A percentile compares a stretch with the other conserved stretches of the same genome.
These are phyloP conservation scores for Aspidapion aeneum DNA, from an alignment of 2,888 invertebrate species.

Conservation along the genomic window DNA sequence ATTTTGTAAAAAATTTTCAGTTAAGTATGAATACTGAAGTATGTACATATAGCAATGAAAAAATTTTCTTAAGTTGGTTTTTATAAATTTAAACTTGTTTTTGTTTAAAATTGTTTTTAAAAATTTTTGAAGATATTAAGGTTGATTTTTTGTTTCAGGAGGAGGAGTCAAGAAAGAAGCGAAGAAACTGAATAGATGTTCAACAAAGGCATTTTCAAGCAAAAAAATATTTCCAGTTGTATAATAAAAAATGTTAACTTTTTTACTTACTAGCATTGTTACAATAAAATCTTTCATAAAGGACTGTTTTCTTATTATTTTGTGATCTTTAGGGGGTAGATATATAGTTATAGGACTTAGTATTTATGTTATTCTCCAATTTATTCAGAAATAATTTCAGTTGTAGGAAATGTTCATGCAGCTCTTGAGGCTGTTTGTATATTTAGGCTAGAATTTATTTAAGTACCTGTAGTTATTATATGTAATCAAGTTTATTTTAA, in stretches of 20 bases:
- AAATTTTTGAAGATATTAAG: not conserved
- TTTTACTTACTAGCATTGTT: not conserved
- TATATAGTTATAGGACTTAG: too few relatives aligned
- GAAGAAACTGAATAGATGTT: constrained; percentile 35
- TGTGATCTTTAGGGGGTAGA: not conserved
- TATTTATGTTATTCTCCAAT: too few relatives aligned
- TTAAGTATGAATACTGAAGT: not conserved
- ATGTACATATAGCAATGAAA: too few relatives aligned
- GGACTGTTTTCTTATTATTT: constrained; percentile 8
- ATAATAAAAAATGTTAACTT: not conserved
- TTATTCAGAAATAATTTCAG: too few relatives aligned
- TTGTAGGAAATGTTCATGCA: too few relatives aligned
- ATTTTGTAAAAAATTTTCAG: not conserved
- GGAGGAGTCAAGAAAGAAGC: constrained; percentile 45
- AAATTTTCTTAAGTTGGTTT: too few relatives aligned
- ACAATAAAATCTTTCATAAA: constrained; percentile 8
- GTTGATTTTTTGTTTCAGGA: constrained; percentile 39
- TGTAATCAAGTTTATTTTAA: too few relatives aligned
- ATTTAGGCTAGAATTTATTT: too few relatives aligned
- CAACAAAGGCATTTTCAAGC: not conserved
- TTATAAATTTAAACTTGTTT: too few relatives aligned
- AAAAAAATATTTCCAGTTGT: not conserved
- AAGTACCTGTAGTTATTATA: too few relatives aligned
- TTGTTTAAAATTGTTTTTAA: too few relatives aligned
- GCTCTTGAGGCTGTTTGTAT: too few relatives aligned